Conservation (phyloP, 2,797 vertebrate species). For the Menidia menidia region DNA sequence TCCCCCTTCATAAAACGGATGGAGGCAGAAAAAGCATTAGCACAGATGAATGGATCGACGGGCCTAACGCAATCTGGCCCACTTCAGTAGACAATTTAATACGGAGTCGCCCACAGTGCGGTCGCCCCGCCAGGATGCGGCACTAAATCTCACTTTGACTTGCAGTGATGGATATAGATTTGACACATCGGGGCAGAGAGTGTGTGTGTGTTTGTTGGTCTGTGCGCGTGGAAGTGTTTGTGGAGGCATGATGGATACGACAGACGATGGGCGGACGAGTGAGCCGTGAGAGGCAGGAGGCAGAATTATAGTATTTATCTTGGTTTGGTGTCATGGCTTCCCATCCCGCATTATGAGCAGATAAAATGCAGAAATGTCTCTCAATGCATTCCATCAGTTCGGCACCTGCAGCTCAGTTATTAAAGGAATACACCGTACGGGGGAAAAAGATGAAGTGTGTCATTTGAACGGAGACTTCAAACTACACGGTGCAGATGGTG, state of each 20-base stretch:
- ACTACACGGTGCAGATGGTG: conserved; percentile 23
- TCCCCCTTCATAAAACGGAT: conserved; percentile 56
- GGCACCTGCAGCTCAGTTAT: conserved; percentile 57
- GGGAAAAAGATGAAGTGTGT: conserved; percentile 41
- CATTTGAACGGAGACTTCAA: conserved; percentile 45
- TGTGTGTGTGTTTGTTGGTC: conserved; percentile 23
- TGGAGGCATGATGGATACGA: conserved; percentile 69
- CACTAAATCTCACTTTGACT: conserved; percentile 79
- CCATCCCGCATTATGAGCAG: conserved; percentile 61
- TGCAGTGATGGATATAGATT: conserved; percentile 71
- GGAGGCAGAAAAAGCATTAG: conserved; percentile 69
- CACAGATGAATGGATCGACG: conserved; percentile 72
- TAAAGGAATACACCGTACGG: conserved; percentile 30
- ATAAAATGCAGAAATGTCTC: conserved; percentile 67
- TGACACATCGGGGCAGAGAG: conserved; percentile 49
- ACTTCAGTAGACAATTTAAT: conserved; percentile 78
- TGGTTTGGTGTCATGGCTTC: conserved; percentile 74
- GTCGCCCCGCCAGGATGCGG: conserved; percentile 51
- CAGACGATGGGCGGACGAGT: conserved; percentile 63
- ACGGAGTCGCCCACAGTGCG: conserved; percentile 69
- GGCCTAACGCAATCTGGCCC: conserved; percentile 77
- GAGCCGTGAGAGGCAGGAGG: conserved; percentile 70
- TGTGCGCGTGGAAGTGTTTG: conserved; percentile 45
- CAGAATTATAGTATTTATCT: conserved; percentile 81
- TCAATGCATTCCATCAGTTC: conserved; percentile 61